phyloP scores from a whole-genome alignment of 2,797 vertebrate genomes.

The Epinephelus malabaricus region DNA sequence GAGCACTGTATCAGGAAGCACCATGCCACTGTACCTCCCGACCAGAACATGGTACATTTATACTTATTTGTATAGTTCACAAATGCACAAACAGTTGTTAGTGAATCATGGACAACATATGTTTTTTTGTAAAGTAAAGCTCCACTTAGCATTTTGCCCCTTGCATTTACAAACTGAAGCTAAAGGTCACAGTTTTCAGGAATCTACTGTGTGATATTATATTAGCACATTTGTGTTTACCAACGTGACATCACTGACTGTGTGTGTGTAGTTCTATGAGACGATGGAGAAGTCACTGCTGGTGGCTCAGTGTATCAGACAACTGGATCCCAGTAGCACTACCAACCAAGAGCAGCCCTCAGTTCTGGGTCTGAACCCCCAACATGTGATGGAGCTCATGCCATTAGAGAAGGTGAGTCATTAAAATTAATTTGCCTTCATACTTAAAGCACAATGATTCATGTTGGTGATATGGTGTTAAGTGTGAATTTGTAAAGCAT shows the following conservation, averaged over 20 bases:
- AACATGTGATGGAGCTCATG: conserved; percentile 83
- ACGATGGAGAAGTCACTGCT: conserved; percentile 88
- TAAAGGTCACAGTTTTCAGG: background rate
- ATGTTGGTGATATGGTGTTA: too few relatives aligned
- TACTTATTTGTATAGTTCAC: background rate
- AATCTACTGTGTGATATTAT: background rate
- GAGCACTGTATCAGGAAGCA: conserved; percentile 85
- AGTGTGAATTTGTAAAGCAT: background rate
- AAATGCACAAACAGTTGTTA: background rate
- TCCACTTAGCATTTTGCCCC: background rate
- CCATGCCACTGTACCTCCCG: conserved; percentile 64
- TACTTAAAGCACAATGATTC: background rate
- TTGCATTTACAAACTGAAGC: background rate
- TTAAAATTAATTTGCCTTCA: background rate
- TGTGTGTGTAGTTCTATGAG: conserved; percentile 83
- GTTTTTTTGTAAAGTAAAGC: background rate
- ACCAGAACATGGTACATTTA: conserved; percentile 79
- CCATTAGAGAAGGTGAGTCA: conserved; percentile 85
- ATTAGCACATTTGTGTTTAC: background rate
- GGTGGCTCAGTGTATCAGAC: conserved; percentile 83
- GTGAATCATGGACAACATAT: background rate
- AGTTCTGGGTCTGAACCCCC: conserved; percentile 83
- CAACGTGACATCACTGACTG: background rate
- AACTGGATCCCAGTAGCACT: conserved; percentile 77
- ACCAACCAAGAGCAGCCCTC: conserved; percentile 67